A percentile compares a stretch with the other conserved stretches of the same genome.
Evolutionary conservation across 2,113 vertebrate genomes (phyloP).

Genomic region (Aspiorhynchus laticeps): DNA sequence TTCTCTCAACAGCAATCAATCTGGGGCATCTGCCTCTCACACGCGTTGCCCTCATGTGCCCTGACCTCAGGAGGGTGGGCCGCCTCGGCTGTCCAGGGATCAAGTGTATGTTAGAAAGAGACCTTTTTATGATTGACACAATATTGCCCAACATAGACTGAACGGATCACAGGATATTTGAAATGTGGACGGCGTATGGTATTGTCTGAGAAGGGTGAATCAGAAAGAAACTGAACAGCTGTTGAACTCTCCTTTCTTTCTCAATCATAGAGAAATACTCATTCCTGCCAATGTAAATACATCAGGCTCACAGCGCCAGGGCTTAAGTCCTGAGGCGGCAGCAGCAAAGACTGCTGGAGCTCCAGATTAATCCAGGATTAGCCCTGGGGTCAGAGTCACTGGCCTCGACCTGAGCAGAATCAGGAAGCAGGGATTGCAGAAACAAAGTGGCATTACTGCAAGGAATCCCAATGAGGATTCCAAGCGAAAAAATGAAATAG

Average conservation of each 20-base stretch:
- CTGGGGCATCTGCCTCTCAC: conserved; percentile 32
- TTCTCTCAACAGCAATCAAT: conserved; percentile 50
- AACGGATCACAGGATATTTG: background rate
- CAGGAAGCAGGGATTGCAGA: conserved; percentile 70
- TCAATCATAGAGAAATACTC: background rate
- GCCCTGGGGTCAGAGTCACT: conserved; percentile 74
- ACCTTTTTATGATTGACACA: background rate
- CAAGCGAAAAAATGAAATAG: background rate
- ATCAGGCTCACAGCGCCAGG: background rate
- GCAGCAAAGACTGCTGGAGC: conserved; percentile 64
- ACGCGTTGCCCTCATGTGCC: background rate
- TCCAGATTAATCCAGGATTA: conserved; percentile 79
- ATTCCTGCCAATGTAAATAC: background rate
- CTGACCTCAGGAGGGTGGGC: background rate
- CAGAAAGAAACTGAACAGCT: background rate
- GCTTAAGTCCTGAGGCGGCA: conserved; percentile 63
- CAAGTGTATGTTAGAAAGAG: conserved; percentile 17
- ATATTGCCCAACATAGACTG: background rate
- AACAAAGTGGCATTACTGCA: conserved; percentile 70
- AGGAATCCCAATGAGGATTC: conserved; percentile 63
- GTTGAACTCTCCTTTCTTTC: background rate
- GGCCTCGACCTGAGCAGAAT: conserved; percentile 68
- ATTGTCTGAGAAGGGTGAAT: background rate
- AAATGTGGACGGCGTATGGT: no score
- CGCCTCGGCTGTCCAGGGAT: background rate